phyloP scores from a whole-genome alignment of 2,888 invertebrate species.

The Pimpla rufipes region DNA sequence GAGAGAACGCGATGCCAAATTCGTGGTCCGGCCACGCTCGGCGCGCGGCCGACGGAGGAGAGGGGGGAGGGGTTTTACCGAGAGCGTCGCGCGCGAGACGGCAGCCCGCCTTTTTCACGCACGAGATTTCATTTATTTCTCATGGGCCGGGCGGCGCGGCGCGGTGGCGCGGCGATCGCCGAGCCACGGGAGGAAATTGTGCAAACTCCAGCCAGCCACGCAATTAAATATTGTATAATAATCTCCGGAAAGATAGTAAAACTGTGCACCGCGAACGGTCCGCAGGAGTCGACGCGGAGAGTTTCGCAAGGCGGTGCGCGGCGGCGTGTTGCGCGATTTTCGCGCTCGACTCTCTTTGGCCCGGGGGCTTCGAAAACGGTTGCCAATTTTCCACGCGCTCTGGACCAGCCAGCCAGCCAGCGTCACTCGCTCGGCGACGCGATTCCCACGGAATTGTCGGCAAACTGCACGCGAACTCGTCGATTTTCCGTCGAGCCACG shows the following conservation, averaged over 20 bases:
- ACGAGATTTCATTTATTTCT: slow-evolving; percentile 37
- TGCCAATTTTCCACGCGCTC: slow-evolving; percentile 52
- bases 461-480: slow-evolving; percentile 9
- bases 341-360: not conserved
- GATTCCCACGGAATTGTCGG: slow-evolving; percentile 26
- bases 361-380: slow-evolving; percentile 13
- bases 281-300: not conserved
- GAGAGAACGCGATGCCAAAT: slow-evolving; percentile 30
- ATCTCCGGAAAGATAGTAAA: slow-evolving; percentile 15
- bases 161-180: not conserved
- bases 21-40: slow-evolving; percentile 5
- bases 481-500: slow-evolving; percentile 2
- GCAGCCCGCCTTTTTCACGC: slow-evolving; percentile 24
- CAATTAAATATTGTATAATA: slow-evolving; percentile 57
- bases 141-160: not conserved
- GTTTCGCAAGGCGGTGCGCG: slow-evolving; percentile 25
- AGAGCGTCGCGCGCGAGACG: slow-evolving; percentile 11
- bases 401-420: slow-evolving; percentile 33
- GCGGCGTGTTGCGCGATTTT: slow-evolving; percentile 13
- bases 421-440: slow-evolving; percentile 33
- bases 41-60: not conserved
- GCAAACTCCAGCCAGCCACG: slow-evolving; percentile 46
- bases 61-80: not conserved
- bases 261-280: not conserved
- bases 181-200: slow-evolving; percentile 47